phyloP scores from a whole-genome alignment of 1,140 invertebrate species.

The Sminthurides bifidus region DNA sequence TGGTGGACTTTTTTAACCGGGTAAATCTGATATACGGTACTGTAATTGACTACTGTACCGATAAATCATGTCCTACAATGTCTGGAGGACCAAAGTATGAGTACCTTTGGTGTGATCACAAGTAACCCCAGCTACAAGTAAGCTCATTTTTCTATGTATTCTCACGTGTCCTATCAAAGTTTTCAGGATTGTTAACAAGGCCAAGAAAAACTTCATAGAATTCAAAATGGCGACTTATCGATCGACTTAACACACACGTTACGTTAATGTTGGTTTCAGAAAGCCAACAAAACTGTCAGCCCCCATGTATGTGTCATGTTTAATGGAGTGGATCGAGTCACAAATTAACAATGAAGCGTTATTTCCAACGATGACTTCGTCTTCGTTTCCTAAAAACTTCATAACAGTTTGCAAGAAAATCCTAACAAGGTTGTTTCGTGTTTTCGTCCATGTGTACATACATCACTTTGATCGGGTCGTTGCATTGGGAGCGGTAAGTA shows the following conservation, averaged over 20 bases:
- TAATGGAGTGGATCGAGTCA: slow-evolving; percentile 90
- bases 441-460: slow-evolving; percentile 95
- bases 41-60: slow-evolving; percentile 60
- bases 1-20: slow-evolving; percentile 92
- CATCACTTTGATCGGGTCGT: slow-evolving; percentile 89
- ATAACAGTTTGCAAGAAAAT: slow-evolving; percentile 70
- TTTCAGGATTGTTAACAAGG: no score
- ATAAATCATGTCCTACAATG: slow-evolving; percentile 80
- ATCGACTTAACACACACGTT: no score
- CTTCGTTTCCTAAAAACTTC: slow-evolving; percentile 83
- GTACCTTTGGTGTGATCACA: slow-evolving; percentile 77
- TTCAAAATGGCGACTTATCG: no score
- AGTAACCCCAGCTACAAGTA: slow-evolving; percentile 43
- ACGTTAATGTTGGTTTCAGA: no score
- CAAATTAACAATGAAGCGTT: slow-evolving; percentile 85
- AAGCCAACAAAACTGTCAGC: slow-evolving; percentile 80
- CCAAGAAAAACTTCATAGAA: no score
- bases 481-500: slow-evolving; percentile 71
- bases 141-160: background rate
- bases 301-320: slow-evolving; percentile 67
- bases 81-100: slow-evolving; percentile 65
- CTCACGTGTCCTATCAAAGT: background rate
- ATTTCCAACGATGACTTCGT: slow-evolving; percentile 72
- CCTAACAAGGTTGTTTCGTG: slow-evolving; percentile 75
- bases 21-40: slow-evolving; percentile 90